These are phyloP conservation scores for Ectemnius continuus DNA, from an alignment of 2,888 invertebrate species.

Conservation along the genomic window DNA sequence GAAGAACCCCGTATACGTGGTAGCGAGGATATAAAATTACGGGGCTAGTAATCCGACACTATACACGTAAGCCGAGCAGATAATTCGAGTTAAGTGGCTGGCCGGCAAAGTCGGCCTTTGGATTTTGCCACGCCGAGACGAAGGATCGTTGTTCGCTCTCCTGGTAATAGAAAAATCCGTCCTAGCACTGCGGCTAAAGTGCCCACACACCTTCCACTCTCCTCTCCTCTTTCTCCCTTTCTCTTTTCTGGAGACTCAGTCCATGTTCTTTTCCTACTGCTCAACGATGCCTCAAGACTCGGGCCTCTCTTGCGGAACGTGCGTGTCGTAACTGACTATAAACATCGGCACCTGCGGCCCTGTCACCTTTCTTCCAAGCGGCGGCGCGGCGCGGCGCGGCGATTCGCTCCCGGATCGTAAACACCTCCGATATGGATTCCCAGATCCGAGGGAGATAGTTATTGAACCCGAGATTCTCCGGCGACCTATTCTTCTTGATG, in stretches of 20 bases:
- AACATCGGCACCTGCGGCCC: conserved; percentile 54
- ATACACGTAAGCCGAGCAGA: conserved; percentile 65
- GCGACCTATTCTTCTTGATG: background rate
- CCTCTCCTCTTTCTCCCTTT: conserved; percentile 10
- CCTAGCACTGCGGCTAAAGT: background rate
- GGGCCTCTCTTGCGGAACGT: conserved; percentile 35
- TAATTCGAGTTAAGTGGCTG: conserved; percentile 65
- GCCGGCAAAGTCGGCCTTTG: conserved; percentile 25
- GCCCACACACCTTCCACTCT: conserved; percentile 20
- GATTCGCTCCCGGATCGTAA: conserved; percentile 18
- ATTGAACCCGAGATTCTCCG: background rate
- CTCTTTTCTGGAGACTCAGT: conserved; percentile 2
- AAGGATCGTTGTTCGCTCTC: conserved; percentile 5
- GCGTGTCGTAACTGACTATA: conserved; percentile 49
- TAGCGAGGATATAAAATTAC: conserved; percentile 66
- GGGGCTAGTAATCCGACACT: conserved; percentile 61
- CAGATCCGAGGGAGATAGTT: background rate
- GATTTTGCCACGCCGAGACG: conserved; percentile 38
- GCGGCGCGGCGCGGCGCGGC: too few species aligned
- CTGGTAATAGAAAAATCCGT: conserved; percentile 35
- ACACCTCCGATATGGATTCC: conserved; percentile 6
- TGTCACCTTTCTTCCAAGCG: conserved; percentile 40
- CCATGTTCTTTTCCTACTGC: background rate
- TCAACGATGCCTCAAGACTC: background rate
- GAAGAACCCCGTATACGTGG: conserved; percentile 31